Conservation (phyloP, 2,797 vertebrate genomes). For the Anguilla marmorata region DNA sequence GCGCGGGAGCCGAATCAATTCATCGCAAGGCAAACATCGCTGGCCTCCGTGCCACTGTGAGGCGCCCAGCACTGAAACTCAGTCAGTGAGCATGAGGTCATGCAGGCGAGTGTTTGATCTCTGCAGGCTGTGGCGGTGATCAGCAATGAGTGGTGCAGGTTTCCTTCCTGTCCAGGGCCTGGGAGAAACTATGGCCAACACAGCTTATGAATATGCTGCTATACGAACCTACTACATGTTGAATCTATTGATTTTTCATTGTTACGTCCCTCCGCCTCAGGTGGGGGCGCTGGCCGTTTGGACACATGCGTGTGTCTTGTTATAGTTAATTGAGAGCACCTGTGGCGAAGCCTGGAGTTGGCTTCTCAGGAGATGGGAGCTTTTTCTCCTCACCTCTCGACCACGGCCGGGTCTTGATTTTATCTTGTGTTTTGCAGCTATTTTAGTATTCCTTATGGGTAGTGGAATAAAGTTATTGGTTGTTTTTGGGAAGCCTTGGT, state of each 20-base stretch:
- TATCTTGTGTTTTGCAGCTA: too few species aligned
- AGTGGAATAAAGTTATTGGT: too few species aligned
- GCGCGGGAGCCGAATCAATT: background rate
- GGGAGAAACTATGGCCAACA: background rate
- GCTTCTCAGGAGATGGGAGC: too few species aligned
- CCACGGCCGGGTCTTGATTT: too few species aligned
- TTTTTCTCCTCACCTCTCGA: too few species aligned
- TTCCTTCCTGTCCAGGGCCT: background rate
- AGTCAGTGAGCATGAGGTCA: background rate
- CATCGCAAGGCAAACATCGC: background rate
- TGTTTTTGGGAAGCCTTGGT: too few species aligned
- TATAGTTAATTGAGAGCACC: too few species aligned
- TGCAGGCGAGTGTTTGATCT: background rate
- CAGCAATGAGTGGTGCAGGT: background rate
- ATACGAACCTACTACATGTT: background rate
- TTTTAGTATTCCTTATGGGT: too few species aligned
- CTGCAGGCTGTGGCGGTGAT: background rate
- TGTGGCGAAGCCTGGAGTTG: too few species aligned
- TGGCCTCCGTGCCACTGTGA: background rate
- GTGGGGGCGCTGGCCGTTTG: too few species aligned
- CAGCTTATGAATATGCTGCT: background rate
- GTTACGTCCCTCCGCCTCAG: too few species aligned
- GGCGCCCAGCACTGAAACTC: background rate
- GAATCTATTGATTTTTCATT: background rate
- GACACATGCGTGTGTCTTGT: too few species aligned